These are phyloP conservation scores for Xenopus laevis DNA, from an alignment of 2,113 vertebrate species.

Conservation along the genomic window DNA sequence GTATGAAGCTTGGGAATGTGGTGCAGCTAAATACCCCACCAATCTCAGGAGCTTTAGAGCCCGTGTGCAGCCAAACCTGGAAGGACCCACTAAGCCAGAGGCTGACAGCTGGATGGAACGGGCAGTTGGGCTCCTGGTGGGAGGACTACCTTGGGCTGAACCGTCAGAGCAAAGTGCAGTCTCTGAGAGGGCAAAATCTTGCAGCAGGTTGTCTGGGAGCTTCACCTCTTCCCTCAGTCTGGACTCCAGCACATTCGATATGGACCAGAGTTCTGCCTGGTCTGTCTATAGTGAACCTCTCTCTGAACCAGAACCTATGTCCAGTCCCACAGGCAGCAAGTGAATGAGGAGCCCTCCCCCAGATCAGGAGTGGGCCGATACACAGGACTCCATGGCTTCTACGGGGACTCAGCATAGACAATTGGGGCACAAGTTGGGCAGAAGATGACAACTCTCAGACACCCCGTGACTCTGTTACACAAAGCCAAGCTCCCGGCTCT, in stretches of 20 bases:
- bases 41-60: neutral
- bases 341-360: no score
- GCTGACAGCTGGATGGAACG: conserved; percentile 68
- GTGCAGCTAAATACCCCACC: conserved; percentile 10
- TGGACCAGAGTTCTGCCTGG: neutral
- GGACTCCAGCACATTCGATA: conserved; percentile 51
- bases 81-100: conserved; percentile 67
- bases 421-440: neutral
- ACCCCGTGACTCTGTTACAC: no score
- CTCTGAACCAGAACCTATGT: accelerated
- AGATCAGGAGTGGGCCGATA: neutral
- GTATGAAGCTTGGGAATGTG: conserved; percentile 53
- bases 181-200: conserved; percentile 48
- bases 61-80: conserved; percentile 45
- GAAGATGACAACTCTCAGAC: neutral
- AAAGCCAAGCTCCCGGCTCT: no score
- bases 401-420: neutral
- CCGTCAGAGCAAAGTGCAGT: conserved; percentile 40
- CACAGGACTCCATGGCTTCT: neutral
- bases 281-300: accelerated
- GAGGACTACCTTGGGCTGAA: conserved; percentile 56
- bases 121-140: conserved; percentile 70
- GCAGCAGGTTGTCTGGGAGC: conserved; percentile 59
- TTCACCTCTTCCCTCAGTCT: conserved; percentile 72
- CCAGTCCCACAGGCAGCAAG: neutral